These are phyloP conservation scores for Galaxias olidus DNA, from an alignment of 2,797 vertebrate species.

Conservation along the genomic window DNA sequence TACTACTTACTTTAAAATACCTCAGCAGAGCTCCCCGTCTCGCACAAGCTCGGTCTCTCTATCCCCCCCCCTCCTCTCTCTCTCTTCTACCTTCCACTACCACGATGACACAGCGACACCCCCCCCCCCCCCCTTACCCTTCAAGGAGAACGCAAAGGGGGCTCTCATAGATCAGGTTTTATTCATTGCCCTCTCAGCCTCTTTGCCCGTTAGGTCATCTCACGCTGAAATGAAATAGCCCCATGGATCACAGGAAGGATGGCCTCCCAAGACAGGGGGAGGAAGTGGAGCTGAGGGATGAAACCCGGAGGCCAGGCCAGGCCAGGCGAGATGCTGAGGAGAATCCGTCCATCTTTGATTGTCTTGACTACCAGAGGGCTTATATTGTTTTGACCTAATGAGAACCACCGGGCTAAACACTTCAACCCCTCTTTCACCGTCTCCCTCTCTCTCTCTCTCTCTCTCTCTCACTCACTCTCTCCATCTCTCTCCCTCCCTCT, in stretches of 20 bases:
- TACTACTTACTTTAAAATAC: background rate
- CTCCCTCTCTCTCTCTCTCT: slow-evolving; percentile 47
- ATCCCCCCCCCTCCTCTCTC: too few relatives aligned
- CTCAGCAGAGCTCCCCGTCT: slow-evolving; percentile 2
- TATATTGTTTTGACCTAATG: slow-evolving; percentile 61
- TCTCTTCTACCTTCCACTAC: too few relatives aligned
- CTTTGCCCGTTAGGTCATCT: slow-evolving; percentile 28
- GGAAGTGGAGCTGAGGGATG: slow-evolving; percentile 25
- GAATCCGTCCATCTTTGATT: slow-evolving; percentile 38
- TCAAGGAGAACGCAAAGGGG: too few relatives aligned
- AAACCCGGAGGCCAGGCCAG: slow-evolving; percentile 32
- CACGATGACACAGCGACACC: too few relatives aligned
- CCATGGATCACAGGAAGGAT: slow-evolving; percentile 44
- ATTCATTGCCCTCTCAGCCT: slow-evolving; percentile 17
- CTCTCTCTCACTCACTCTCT: slow-evolving; percentile 31
- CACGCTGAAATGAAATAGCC: slow-evolving; percentile 38
- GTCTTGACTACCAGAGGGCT: slow-evolving; percentile 45
- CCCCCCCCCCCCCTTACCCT: too few relatives aligned
- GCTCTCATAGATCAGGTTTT: slow-evolving; percentile 19
- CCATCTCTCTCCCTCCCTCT: slow-evolving; percentile 55
- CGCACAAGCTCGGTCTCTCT: too few relatives aligned
- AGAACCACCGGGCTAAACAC: slow-evolving; percentile 57
- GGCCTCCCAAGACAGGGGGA: slow-evolving; percentile 23
- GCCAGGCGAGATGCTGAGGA: slow-evolving; percentile 21
- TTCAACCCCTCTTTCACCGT: slow-evolving; percentile 43